Evolutionary conservation across 2,113 vertebrate genomes (phyloP).

Genomic region (Aphyosemion australe): DNA sequence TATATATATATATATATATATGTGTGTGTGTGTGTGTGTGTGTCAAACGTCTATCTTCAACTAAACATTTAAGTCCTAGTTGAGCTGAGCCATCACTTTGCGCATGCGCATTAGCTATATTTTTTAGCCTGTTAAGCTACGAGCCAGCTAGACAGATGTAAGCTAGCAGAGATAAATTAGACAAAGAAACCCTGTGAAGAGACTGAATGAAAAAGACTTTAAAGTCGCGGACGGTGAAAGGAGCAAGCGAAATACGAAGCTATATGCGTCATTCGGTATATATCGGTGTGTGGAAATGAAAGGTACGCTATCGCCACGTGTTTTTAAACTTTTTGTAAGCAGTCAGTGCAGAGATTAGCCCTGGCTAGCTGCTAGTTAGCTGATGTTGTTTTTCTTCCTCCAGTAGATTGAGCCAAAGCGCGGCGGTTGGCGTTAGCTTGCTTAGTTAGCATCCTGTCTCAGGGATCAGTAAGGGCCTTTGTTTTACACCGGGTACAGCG

Average conservation of each 20-base stretch:
- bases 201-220: conserved; percentile 61
- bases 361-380: conserved; percentile 68
- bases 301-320: conserved; percentile 71
- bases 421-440: conserved; percentile 54
- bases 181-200: conserved; percentile 76
- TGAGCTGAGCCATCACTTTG: conserved; percentile 24
- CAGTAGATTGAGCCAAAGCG: conserved; percentile 31
- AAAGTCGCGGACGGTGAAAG: conserved; percentile 60
- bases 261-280: conserved; percentile 55
- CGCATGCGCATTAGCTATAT: conserved; percentile 61
- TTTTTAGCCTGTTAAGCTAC: conserved; percentile 55
- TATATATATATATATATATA: too few species aligned
- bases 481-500: conserved; percentile 50
- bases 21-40: too few species aligned
- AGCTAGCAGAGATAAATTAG: conserved; percentile 72
- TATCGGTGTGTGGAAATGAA: conserved; percentile 74
- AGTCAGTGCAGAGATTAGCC: conserved; percentile 66
- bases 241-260: conserved; percentile 64
- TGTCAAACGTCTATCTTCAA: too few species aligned
- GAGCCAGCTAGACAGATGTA: conserved; percentile 66
- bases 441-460: conserved; percentile 60
- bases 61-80: too few species aligned
- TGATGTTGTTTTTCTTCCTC: conserved; percentile 61
- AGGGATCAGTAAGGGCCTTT: conserved; percentile 58
- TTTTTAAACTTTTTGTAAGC: conserved; percentile 76